Base-by-base conservation (phyloP, 2,113 vertebrate genomes). In the Progne subis region DNA sequence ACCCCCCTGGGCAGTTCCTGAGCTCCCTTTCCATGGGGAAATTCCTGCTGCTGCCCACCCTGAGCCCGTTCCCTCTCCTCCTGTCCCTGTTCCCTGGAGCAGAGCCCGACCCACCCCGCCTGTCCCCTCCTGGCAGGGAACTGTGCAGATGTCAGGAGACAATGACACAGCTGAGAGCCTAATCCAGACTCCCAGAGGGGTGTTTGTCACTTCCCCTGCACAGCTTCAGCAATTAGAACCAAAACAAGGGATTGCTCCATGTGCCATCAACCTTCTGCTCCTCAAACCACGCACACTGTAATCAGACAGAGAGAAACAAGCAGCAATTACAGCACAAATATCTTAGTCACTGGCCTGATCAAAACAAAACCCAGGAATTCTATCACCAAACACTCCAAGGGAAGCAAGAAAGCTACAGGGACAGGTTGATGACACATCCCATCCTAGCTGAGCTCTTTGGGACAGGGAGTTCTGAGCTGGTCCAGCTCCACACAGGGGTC, bases 121-220 rank as follows among this genome's bases (percentile, higher is more conserved):
- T 81, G 37, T 3, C 7, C 52, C 28, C n/a, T 75, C 61, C 39
- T 82, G 53, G 0, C 61, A 82, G 69, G 67, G 61, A 25, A 0
- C 1, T 31, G 69, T 14, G 70, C 29, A 12, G 39, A 8, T 55
- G 46, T 41, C 87, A 69, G 67, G 39, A n/a, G 59, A 11, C 57
- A 71, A 23, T 57, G 37, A 41, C 46, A 32, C 32, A 7, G 59
- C 4, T 23, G 25, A 29, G 76, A 41, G 46, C 44, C 72, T 4
- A 1, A 18, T 13, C 18, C 86, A 65, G 55, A 14, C 67, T 28
- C 67, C 21, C 19, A 12, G 47, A 57, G 1, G 15, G 64, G 53
- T 6, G 32, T 92, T 94, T 81, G 92, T 91, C 92, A 92, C 68
- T 90, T 92, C 95, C 95, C 91, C 82, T 43, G 64, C 68, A 18